Evolutionary conservation across 2,888 invertebrate genomes (phyloP), one percentile per base, ranked within the genome.

Genomic region (Hirtodrosophila cameraria): DNA sequence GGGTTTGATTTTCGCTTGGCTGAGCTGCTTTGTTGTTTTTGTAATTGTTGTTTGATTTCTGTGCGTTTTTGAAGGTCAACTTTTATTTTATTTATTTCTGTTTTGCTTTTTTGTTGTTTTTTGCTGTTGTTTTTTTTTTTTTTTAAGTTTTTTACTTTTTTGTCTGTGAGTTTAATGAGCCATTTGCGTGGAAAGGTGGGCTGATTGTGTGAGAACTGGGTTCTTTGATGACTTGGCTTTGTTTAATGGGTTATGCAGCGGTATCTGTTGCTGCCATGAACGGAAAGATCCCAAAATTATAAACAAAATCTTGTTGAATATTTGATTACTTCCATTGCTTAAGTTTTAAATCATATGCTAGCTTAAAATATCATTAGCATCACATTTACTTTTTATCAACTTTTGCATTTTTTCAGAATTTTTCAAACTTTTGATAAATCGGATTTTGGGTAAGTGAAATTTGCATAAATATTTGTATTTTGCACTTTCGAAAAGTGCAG

Each of bases 11-110:
- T 86, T 62, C 82, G 80, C 80, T 86, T 81, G 67, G 77, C 43
- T 86, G 85, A 61, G 68, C 60, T 20, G 66, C 67, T 69, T 59
- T 78, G 64, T 73, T 68, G 66, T 64, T 77, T 20, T 75, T 77
- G 61, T 73, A 59, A 53, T 76, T 80, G 63, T 65, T 72, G 55
- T 67, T 85, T 67, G 78, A 81, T 80, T 80, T 78, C 73, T 75
- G 77, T 80, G 83, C 79, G 79, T 85, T 79, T 78, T 85, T 79
- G 79, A 79, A 79, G 86, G 79, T 79, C 79, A 85, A 85, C 75
- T 65, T 79, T 82, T 82, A 65, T 82, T 67, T 69, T 67, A 50
- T 67, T 49, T 66, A 33, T 70, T 65, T 71, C 30, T 28, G 3
- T 46, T 30, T 39, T 33, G 31, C 9, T 13, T 20, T 25, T 49